Base-by-base conservation (phyloP, 2,888 invertebrate species). In the Rhogogaster chlorosoma region DNA sequence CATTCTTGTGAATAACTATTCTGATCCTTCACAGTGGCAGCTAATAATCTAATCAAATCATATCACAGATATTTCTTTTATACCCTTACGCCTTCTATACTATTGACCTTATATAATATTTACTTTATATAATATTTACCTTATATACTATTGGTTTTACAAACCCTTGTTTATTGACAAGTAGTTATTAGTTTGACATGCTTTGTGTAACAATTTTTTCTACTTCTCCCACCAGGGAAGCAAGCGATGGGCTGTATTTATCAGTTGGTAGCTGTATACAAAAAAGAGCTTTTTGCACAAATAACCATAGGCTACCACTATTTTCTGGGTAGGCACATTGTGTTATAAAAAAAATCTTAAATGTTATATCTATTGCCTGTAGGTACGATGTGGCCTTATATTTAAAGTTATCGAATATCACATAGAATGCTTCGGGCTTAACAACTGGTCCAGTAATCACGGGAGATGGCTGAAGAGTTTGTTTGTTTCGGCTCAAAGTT, bases 391-490 rank as follows among this genome's bases (percentile, higher is more conserved):
- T 29, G 12, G 77, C 32, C 18, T 75, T 32, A 75, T 75, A 75
- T 75, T 29, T 53, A 26, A 42, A 29, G 45, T n/a, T 32, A 18
- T 75, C 49, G 22, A 75, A 22, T 26, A 75, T 10, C 2, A 75
- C 77, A 22, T 29, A 75, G 38, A 42, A 49, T 26, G 77, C 15
- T 75, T 75, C 26, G 45, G 32, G 22, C 3, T 75, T 32, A 26
- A 32, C 18, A 12, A 75, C 5, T 26, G 77, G 29, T 53, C 77
- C 77, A 18, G 26, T 15, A 75, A 75, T 75, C 12, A 75, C 77
- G 18, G 77, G 77, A 45, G 45, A 42, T 22, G 77, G 77, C 32
- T 75, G 77, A 18, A 75, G 77, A 29, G 77, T 75, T 57, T 57
- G 57, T 57, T 57, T 57, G 22, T 22, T 57, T 22, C 9, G 22